Evolutionary conservation across 1,140 invertebrate genomes (phyloP).

Genomic region (Leguminivora glycinivorella): DNA sequence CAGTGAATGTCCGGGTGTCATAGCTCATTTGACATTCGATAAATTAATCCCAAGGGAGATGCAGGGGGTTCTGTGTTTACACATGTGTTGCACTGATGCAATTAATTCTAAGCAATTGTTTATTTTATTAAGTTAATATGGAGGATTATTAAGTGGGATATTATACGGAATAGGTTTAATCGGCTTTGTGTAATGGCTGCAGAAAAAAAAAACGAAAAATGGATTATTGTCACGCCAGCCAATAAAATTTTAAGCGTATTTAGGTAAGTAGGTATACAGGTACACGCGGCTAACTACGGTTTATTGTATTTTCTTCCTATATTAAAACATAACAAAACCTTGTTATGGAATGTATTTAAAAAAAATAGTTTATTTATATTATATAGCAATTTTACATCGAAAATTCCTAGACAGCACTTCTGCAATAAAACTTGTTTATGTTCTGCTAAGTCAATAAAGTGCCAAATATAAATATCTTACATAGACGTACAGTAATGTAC

Average conservation of each 20-base stretch:
- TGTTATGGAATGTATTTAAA: no score
- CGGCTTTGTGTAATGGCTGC: slow-evolving; percentile 15
- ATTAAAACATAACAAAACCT: no score
- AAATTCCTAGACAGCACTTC: no score
- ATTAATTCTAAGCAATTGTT: slow-evolving; percentile 29
- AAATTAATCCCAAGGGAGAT: slow-evolving; percentile 27
- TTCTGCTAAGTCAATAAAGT: neutral
- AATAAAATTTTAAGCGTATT: slow-evolving; percentile 39
- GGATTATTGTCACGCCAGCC: neutral
- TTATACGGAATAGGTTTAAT: slow-evolving; percentile 28
- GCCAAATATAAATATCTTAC: neutral
- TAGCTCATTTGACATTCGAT: slow-evolving; percentile 28
- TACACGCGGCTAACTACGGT: no score
- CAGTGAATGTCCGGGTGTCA: slow-evolving; percentile 11
- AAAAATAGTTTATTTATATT: no score
- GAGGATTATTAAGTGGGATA: slow-evolving; percentile 27
- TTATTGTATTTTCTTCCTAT: neutral
- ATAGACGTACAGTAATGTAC: neutral
- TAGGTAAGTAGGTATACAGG: slow-evolving; percentile 26
- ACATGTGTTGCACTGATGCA: slow-evolving; percentile 23
- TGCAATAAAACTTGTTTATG: no score
- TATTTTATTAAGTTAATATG: slow-evolving; percentile 29
- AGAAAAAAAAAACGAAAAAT: neutral
- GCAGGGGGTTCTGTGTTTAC: slow-evolving; percentile 20
- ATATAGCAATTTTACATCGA: no score